Evolutionary conservation across 2,888 invertebrate species (phyloP).

Genomic region (Rhogogaster chlorosoma): DNA sequence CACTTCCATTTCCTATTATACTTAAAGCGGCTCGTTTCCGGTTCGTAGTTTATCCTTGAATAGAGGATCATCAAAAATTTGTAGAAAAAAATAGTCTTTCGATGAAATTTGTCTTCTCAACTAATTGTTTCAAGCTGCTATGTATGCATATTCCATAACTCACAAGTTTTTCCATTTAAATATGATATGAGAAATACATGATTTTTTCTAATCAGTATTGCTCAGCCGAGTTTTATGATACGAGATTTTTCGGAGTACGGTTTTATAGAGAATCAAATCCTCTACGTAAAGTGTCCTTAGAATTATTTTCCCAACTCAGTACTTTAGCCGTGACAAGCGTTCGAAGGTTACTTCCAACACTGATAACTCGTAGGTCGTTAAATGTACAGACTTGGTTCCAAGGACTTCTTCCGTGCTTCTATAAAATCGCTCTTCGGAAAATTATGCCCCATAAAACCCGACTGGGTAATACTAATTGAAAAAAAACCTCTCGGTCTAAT

Average conservation of each 20-base stretch:
- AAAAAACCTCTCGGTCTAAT: background rate
- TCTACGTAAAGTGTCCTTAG: background rate
- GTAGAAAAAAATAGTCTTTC: background rate
- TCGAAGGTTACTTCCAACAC: too few species aligned
- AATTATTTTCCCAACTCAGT: background rate
- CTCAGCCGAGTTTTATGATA: background rate
- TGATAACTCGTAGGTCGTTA: too few species aligned
- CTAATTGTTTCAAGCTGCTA: background rate
- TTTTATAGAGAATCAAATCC: background rate
- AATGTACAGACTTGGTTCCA: too few species aligned
- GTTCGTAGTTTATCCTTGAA: background rate
- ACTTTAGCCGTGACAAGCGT: background rate
- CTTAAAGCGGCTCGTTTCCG: background rate
- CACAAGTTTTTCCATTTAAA: background rate
- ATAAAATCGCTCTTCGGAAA: too few species aligned
- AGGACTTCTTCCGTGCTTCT: too few species aligned
- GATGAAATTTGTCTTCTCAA: background rate
- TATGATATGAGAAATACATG: background rate
- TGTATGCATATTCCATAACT: background rate
- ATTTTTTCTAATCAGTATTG: background rate
- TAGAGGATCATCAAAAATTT: background rate
- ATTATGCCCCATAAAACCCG: background rate
- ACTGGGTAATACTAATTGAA: background rate
- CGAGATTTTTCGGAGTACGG: background rate
- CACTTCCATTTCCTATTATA: background rate